A percentile compares a stretch with the other conserved stretches of the same genome.
phyloP scores from a whole-genome alignment of 2,888 invertebrate species.

The Malthinus flaveolus region DNA sequence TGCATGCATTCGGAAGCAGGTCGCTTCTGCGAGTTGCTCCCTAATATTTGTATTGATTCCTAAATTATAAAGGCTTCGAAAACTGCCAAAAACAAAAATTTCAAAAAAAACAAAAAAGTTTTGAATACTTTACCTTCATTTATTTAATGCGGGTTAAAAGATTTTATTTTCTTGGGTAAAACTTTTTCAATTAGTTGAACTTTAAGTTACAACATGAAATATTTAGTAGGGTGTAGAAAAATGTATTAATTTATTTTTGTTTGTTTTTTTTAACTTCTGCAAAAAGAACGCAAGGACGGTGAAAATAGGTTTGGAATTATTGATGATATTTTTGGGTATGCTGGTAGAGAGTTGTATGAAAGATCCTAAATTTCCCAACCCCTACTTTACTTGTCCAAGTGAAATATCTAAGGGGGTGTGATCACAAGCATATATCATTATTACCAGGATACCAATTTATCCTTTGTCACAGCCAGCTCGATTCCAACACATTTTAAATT shows the following conservation, averaged over 20 bases:
- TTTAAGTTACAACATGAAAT: conserved; percentile 26
- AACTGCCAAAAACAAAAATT: conserved; percentile 15
- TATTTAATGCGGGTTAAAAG: conserved; percentile 27
- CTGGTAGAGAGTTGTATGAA: conserved; percentile 4
- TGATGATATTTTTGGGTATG: background rate
- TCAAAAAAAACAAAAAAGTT: conserved; percentile 20
- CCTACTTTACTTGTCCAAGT: conserved; percentile 21
- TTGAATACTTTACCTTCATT: conserved; percentile 22
- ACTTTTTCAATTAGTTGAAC: conserved; percentile 36
- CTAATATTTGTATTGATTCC: conserved; percentile 34
- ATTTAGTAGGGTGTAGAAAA: conserved; percentile 19
- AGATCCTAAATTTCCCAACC: conserved; percentile 15
- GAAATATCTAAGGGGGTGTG: conserved; percentile 37
- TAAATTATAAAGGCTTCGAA: conserved; percentile 32
- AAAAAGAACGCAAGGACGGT: background rate
- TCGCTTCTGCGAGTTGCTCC: conserved; percentile 27
- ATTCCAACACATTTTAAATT: conserved; percentile 25
- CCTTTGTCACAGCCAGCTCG: conserved; percentile 34
- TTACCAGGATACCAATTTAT: conserved; percentile 39
- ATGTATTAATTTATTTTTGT: conserved; percentile 21
- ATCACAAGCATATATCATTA: conserved; percentile 40
- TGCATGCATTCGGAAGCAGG: conserved; percentile 33
- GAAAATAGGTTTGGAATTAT: no score
- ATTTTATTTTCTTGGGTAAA: conserved; percentile 24
- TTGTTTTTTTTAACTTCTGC: background rate